These are phyloP conservation scores for Pomacea maculata DNA, from an alignment of 1,140 invertebrate genomes.

Conservation along the genomic window DNA sequence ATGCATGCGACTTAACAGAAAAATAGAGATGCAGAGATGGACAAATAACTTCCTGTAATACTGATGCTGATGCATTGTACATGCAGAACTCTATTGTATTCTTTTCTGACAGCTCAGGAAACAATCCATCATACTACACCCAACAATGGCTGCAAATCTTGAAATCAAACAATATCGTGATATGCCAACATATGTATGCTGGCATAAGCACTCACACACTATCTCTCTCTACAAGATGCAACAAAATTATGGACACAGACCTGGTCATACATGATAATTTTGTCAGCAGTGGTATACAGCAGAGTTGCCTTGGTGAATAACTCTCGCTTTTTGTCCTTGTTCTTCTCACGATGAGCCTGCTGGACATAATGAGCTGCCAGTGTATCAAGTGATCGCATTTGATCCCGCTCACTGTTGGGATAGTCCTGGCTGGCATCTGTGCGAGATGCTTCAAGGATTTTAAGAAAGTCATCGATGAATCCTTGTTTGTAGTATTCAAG, in stretches of 20 bases:
- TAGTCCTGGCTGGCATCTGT: conserved; percentile 89
- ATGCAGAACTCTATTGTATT: too few relatives aligned
- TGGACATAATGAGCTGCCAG: conserved; percentile 98
- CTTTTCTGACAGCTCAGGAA: too few relatives aligned
- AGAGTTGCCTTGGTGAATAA: conserved; percentile 96
- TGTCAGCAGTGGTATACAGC: conserved; percentile 97
- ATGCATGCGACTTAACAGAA: too few relatives aligned
- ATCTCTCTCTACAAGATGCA: too few relatives aligned
- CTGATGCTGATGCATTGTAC: too few relatives aligned
- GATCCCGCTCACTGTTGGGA: conserved; percentile 92
- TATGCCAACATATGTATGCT: too few relatives aligned
- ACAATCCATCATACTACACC: too few relatives aligned
- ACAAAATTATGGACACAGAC: conserved; percentile 64
- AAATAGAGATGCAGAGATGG: too few relatives aligned
- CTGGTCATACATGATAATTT: conserved; percentile 99
- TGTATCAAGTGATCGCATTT: conserved; percentile 95
- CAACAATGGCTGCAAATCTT: too few relatives aligned
- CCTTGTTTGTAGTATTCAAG: conserved; percentile 96
- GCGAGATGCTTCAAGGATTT: conserved; percentile 88
- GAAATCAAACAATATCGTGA: too few relatives aligned
- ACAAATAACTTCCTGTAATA: too few relatives aligned
- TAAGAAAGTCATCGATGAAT: conserved; percentile 92
- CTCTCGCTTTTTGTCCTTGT: conserved; percentile 94
- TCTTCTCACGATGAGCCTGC: conserved; percentile 91
- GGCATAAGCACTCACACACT: too few relatives aligned